Base-by-base conservation (phyloP, 2,888 invertebrate genomes). In the Dynastes maya region DNA sequence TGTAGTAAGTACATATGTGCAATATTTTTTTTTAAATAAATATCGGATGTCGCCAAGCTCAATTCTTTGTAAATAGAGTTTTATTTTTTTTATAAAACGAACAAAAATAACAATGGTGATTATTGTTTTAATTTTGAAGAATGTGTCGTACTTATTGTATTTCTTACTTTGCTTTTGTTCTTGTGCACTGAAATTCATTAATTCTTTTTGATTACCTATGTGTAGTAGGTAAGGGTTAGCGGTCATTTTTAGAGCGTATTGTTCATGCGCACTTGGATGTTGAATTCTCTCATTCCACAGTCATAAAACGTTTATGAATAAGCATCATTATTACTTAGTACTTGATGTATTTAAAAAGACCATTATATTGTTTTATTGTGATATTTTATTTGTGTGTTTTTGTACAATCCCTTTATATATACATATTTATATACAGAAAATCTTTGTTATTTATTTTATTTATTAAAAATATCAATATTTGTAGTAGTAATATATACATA, bases 271-370 rank as follows among this genome's bases (percentile, higher is more conserved):
- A 79, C 80, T 80, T 84, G 82, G 79, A 83, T 82, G 83, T 82
- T 79, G 80, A 81, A 83, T 83, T 83, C 80, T 85, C 86, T 74
- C 72, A 87, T 87, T 87, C 87, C 86, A 86, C 85, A 84, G 84
- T 83, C 85, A 85, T 83, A 83, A 75, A 51, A 79, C 83, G 79
- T 84, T 82, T 84, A 84, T 84, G 81, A 83, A 81, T 83, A 82
- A 79, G 76, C 82, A 82, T 83, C 81, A 83, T 82, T 82, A 81
- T 83, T 79, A 76, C 76, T 86, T 86, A 85, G 82, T 84, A 86
- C 84, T 87, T 84, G 86, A 86, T 87, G 87, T 87, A 86, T 86
- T 86, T 84, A 84, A 84, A 83, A 85, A 85, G 85, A 86, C 85
- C 85, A 86, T 86, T 85, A 85, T 85, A 86, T 85, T 86, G 85